These are phyloP conservation scores for Corythornis leucogaster DNA, from an alignment of 2,797 vertebrate genomes.

Conservation along the genomic window DNA sequence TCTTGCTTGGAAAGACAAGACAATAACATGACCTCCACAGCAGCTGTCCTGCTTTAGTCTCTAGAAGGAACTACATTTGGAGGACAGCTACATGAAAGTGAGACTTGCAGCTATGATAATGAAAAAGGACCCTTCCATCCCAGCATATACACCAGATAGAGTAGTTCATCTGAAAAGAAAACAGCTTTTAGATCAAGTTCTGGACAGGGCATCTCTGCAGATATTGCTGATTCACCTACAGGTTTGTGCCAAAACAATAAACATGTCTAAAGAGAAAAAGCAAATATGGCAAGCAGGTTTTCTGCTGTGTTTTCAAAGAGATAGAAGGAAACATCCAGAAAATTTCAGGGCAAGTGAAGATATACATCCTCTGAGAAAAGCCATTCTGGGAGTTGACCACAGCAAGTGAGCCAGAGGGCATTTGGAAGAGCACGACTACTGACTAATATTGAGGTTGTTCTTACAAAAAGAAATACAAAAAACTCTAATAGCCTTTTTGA, in stretches of 20 bases:
- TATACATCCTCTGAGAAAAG: not conserved
- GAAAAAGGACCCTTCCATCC: not conserved
- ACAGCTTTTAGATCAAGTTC: not conserved
- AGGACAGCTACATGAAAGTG: not conserved
- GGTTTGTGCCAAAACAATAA: not conserved
- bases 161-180: not conserved
- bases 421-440: not conserved
- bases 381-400: not conserved
- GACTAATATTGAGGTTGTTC: not conserved
- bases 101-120: not conserved
- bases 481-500: not conserved
- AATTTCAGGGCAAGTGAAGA: not conserved
- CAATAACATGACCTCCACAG: not conserved
- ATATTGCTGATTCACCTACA: conserved; percentile 4
- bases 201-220: not conserved
- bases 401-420: not conserved
- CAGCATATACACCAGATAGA: not conserved
- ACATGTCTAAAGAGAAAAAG: not conserved
- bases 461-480: not conserved
- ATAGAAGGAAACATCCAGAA: not conserved
- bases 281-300: not conserved
- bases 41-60: not conserved
- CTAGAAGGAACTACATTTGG: not conserved
- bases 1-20: not conserved
- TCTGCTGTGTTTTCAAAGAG: not conserved